Evolutionary conservation across 1,140 invertebrate genomes (phyloP).

Genomic region (Zaprionus capensis): DNA sequence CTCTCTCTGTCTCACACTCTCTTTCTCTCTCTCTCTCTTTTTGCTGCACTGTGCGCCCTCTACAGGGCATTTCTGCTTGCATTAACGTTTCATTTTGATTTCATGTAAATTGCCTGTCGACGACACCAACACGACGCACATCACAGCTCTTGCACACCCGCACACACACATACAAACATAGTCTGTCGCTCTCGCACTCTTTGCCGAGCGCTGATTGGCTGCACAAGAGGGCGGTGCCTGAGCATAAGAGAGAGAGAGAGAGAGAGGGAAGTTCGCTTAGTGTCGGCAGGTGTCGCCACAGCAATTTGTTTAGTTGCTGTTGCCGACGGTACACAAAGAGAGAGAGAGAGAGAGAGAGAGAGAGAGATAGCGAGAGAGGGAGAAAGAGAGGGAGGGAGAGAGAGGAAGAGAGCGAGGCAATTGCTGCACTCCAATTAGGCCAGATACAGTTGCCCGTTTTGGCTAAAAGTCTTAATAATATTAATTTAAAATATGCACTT

Average conservation of each 20-base stretch:
- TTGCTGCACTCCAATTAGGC: slow-evolving; percentile 17
- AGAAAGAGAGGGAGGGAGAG: background rate
- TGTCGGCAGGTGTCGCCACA: slow-evolving; percentile 63
- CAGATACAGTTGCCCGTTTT: slow-evolving; percentile 16
- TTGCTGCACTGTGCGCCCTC: slow-evolving; percentile 23
- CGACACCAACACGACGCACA: slow-evolving; percentile 61
- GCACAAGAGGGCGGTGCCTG: slow-evolving; percentile 46
- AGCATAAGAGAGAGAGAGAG: background rate
- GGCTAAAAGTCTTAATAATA: slow-evolving; percentile 43
- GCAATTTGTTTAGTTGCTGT: slow-evolving; percentile 56
- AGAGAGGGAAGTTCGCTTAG: background rate
- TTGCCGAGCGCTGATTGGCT: slow-evolving; percentile 47
- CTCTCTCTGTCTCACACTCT: background rate
- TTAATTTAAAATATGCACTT: slow-evolving; percentile 52
- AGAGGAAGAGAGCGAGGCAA: background rate
- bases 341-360: background rate
- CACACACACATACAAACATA: slow-evolving; percentile 12
- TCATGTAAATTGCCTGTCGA: slow-evolving; percentile 81
- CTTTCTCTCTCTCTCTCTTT: background rate
- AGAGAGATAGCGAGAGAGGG: background rate
- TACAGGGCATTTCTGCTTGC: background rate
- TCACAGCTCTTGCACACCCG: background rate
- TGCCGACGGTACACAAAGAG: background rate
- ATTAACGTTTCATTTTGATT: slow-evolving; percentile 80
- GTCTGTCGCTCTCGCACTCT: slow-evolving; percentile 31